phyloP scores from a whole-genome alignment of 2,888 invertebrate species.

The Acleris holmiana region DNA sequence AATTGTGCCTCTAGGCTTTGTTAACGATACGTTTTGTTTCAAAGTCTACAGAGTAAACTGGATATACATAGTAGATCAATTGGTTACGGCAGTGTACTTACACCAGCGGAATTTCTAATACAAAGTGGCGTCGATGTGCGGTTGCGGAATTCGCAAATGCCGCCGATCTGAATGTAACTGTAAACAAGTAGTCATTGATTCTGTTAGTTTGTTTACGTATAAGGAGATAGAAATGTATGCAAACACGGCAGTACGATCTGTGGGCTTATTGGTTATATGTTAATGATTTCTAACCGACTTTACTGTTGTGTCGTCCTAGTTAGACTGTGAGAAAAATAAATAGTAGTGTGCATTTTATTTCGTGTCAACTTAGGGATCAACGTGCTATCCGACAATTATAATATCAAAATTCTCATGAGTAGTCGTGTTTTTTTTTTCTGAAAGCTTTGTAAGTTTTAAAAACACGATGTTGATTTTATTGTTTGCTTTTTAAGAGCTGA shows the following conservation, averaged over 20 bases:
- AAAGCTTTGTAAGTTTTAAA: no score
- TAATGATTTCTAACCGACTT: constrained; percentile 29
- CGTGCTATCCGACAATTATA: no score
- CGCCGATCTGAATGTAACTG: constrained; percentile 51
- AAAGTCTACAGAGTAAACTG: constrained; percentile 39
- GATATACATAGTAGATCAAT: constrained; percentile 60
- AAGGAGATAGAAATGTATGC: constrained; percentile 36
- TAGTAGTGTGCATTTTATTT: not conserved
- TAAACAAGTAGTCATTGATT: constrained; percentile 49
- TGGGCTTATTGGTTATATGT: constrained; percentile 29
- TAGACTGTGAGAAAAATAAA: not conserved
- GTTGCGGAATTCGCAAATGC: constrained; percentile 50
- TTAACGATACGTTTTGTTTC: constrained; percentile 60
- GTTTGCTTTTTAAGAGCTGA: no score
- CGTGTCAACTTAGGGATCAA: not conserved
- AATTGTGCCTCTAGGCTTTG: constrained; percentile 59
- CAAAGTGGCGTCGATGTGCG: constrained; percentile 51
- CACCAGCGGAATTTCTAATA: constrained; percentile 60
- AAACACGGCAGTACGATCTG: constrained; percentile 29
- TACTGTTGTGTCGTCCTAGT: constrained; percentile 4
- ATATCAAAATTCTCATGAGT: no score
- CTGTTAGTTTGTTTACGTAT: constrained; percentile 44
- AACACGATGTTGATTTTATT: no score
- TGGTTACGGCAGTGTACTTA: constrained; percentile 60
- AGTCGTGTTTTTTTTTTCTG: no score